These are phyloP conservation scores for Ceratosolen fusciceps DNA, from an alignment of 1,140 invertebrate species.

Conservation along the genomic window DNA sequence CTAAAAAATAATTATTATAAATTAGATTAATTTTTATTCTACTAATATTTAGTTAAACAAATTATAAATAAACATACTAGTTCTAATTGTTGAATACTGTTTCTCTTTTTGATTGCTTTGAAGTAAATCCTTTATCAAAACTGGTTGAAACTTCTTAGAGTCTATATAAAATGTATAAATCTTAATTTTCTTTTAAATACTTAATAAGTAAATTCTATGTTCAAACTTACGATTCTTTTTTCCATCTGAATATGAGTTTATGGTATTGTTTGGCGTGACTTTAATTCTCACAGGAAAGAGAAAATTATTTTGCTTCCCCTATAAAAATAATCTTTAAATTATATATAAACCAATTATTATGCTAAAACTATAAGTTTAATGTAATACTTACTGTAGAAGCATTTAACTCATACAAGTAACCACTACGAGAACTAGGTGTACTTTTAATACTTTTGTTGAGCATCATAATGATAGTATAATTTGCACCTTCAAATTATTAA, in stretches of 20 bases:
- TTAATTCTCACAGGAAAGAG: slow-evolving; percentile 44
- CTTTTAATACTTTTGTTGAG: slow-evolving; percentile 42
- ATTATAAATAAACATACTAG: slow-evolving; percentile 33
- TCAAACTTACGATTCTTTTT: slow-evolving; percentile 40
- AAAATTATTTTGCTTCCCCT: slow-evolving; percentile 43
- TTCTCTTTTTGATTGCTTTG: slow-evolving; percentile 36
- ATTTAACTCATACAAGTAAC: slow-evolving; percentile 34
- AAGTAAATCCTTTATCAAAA: slow-evolving; percentile 48
- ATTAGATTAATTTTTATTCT: not conserved
- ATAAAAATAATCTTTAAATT: too few species aligned
- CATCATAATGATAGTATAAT: slow-evolving; percentile 29
- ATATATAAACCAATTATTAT: too few species aligned
- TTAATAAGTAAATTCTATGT: not conserved
- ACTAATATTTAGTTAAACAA: not conserved
- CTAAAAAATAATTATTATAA: slow-evolving; percentile 16
- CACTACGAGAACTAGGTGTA: slow-evolving; percentile 34
- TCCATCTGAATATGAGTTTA: slow-evolving; percentile 36
- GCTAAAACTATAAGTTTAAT: not conserved
- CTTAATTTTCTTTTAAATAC: not conserved
- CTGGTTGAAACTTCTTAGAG: slow-evolving; percentile 43
- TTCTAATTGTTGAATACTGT: slow-evolving; percentile 21
- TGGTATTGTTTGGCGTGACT: slow-evolving; percentile 34
- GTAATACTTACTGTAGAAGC: slow-evolving; percentile 31
- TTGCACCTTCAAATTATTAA: slow-evolving; percentile 1
- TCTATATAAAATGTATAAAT: slow-evolving; percentile 19